Evolutionary conservation across 2,888 invertebrate species (phyloP), one percentile per base, ranked within the genome.

Genomic region (Volucella inanis): DNA sequence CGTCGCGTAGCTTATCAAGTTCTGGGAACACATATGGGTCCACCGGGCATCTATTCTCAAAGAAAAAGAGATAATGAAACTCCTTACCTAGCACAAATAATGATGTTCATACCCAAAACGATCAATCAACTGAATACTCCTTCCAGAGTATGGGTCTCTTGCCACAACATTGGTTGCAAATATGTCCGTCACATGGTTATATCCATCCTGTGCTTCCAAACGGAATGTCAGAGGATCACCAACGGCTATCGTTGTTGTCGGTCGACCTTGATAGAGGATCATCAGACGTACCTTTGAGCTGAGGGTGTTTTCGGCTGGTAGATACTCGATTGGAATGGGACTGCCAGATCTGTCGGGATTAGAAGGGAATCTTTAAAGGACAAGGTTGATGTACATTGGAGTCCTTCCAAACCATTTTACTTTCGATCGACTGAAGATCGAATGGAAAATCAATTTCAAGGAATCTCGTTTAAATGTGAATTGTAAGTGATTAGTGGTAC

Each of bases 141-240:
- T 93, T 78, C 97, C 97, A 0, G 97, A 96, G 90, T 98, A 98
- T 0, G 98, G 98, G 93, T 98, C 98, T 89, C 97, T 94, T 0
- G 98, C 98, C 11, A 98, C 96, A 1, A 98, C 98, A 91, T 98
- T 97, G 0, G 97, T 97, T 0, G 98, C 98, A 90, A 98, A 98
- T 87, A 98, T 97, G 89, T 98, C 98, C 0, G 96, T 96, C 0
- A 95, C 95, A 88, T 97, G 97, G 90, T 96, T 97, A 89, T 96
- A 96, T 84, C 97, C 97, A 89, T 97, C 97, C 91, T 97, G 96
- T 0, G 97, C 95, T 92, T 98, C 98, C 62, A 98, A 92, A 84
- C 97, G 94, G 93, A 98, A 97, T 9, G 97, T 97, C 9, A 98
- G 91, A 0, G 97, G 97, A 92, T 98, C 98, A 0, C 98, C 98